These are phyloP conservation scores for Achroia grisella DNA, from an alignment of 1,140 invertebrate genomes.

Conservation along the genomic window DNA sequence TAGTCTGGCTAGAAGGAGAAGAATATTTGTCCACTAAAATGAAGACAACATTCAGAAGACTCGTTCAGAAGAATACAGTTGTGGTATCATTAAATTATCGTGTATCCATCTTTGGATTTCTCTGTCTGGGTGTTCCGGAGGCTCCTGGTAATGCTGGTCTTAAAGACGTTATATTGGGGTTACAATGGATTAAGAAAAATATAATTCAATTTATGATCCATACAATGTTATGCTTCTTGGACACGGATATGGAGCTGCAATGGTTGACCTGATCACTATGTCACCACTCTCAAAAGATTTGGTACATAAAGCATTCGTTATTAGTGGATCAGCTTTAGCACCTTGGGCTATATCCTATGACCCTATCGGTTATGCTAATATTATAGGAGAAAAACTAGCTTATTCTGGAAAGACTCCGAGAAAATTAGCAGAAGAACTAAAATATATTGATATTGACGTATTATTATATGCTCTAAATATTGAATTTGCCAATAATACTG, in stretches of 20 bases:
- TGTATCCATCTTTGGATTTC: constrained; percentile 74
- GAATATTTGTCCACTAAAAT: constrained; percentile 33
- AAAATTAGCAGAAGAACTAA: constrained; percentile 32
- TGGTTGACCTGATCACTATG: constrained; percentile 78
- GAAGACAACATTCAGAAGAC: constrained; percentile 21
- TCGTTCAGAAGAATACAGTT: constrained; percentile 38
- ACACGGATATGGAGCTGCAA: constrained; percentile 77
- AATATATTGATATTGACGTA: constrained; percentile 25
- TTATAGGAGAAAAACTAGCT: constrained; percentile 37
- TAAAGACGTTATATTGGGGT: constrained; percentile 77
- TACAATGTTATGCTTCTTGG: constrained; percentile 76
- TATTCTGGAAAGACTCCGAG: constrained; percentile 25
- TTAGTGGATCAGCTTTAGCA: constrained; percentile 79
- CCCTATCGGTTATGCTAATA: constrained; percentile 59
- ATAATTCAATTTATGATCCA: constrained; percentile 78
- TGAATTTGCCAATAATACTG: constrained; percentile 42
- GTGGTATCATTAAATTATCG: constrained; percentile 50
- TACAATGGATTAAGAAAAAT: constrained; percentile 79
- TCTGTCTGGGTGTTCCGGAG: constrained; percentile 73
- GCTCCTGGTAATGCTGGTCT: constrained; percentile 78
- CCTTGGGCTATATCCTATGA: constrained; percentile 79
- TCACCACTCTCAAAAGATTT: constrained; percentile 74
- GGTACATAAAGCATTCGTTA: constrained; percentile 73
- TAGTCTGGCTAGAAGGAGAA: constrained; percentile 52
- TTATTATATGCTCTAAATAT: constrained; percentile 23